Evolutionary conservation across 2,113 vertebrate genomes (phyloP).

Genomic region (Psettodes erumei): DNA sequence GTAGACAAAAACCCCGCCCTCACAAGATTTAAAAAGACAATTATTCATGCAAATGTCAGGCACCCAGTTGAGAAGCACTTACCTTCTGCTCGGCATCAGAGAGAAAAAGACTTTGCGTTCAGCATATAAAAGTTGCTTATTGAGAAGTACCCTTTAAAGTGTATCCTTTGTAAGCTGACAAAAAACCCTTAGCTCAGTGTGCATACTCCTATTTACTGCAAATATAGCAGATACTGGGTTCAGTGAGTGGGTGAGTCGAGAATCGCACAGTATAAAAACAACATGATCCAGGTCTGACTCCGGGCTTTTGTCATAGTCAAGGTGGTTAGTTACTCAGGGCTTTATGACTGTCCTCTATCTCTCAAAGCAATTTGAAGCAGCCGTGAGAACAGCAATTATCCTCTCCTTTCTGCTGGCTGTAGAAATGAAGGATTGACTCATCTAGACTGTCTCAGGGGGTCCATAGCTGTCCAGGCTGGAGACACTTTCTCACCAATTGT

Average conservation of each 20-base stretch:
- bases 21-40: not conserved
- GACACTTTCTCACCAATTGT: conserved; percentile 72
- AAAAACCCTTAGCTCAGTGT: not conserved
- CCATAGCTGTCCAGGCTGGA: conserved; percentile 66
- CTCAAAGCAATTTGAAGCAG: conserved; percentile 76
- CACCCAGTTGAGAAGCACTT: not conserved
- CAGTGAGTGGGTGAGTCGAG: not conserved
- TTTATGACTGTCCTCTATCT: conserved; percentile 73
- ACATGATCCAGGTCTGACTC: conserved; percentile 20
- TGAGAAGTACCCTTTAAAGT: not conserved
- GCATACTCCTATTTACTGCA: not conserved
- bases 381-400: conserved; percentile 79
- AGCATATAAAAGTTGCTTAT: not conserved
- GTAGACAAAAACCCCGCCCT: accelerated
- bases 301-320: conserved; percentile 51
- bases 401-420: conserved; percentile 67
- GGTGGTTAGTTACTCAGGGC: conserved; percentile 70
- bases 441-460: conserved; percentile 73
- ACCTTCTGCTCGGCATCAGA: not conserved
- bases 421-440: conserved; percentile 81
- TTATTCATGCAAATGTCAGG: not conserved
- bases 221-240: conserved; percentile 9
- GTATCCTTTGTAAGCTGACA: not conserved
- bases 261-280: conserved; percentile 23
- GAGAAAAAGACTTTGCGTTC: not conserved